A percentile compares a stretch with the other conserved stretches of the same genome.
Conservation (phyloP, 2,113 vertebrate species). For the Cygnus atratus region DNA sequence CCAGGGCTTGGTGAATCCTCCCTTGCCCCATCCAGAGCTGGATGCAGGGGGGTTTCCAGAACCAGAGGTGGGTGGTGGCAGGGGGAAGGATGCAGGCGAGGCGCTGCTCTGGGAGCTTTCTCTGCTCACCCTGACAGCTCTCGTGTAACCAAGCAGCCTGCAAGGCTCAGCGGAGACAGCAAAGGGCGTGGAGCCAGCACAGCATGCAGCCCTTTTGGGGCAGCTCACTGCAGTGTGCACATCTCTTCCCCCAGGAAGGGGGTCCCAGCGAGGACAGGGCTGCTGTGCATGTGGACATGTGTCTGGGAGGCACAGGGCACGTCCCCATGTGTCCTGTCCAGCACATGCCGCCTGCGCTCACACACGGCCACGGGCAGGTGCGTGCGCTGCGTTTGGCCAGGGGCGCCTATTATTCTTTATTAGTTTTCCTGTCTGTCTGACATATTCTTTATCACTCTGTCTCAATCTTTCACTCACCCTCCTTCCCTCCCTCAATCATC, state of each 20-base stretch:
- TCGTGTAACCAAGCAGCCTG: background rate
- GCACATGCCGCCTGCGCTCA: background rate
- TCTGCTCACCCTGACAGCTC: background rate
- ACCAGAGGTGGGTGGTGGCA: background rate
- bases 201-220: background rate
- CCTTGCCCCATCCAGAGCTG: background rate
- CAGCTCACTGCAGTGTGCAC: background rate
- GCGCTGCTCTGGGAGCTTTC: background rate
- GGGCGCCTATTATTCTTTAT: constrained; percentile 71
- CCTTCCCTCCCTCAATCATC: constrained; percentile 48
- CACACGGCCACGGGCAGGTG: constrained; percentile 11
- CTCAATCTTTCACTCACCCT: constrained; percentile 37
- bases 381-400: background rate
- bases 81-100: background rate
- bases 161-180: background rate
- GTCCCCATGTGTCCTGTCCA: background rate
- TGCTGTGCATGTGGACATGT: background rate
- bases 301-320: too few species aligned
- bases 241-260: background rate
- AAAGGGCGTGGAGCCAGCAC: background rate
- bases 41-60: background rate
- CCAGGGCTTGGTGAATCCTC: background rate
- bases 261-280: background rate
- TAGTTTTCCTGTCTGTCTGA: constrained; percentile 60
- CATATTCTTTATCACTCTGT: constrained; percentile 50